Conservation (phyloP, 64 coral and sea anemone genomes). For the Stichodactyla helianthus region DNA sequence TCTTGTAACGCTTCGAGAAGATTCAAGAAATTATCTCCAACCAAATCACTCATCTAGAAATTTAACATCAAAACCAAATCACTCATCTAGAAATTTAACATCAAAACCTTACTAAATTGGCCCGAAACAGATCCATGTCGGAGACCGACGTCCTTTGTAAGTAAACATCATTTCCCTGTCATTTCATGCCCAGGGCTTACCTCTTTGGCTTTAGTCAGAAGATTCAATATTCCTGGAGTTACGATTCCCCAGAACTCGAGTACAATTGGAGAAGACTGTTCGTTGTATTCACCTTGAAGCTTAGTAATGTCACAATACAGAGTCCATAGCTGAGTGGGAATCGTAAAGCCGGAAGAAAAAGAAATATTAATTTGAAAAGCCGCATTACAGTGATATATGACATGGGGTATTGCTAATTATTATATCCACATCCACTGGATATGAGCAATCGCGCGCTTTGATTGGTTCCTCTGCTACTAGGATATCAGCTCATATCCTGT, state of each 20-base stretch:
- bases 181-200: constrained; percentile 19
- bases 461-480: too few relatives aligned
- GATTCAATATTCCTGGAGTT: constrained; percentile 77
- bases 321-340: constrained; percentile 64
- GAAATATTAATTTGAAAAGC: not conserved
- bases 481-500: too few relatives aligned
- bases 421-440: too few relatives aligned
- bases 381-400: too few relatives aligned
- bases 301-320: constrained; percentile 86
- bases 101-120: not conserved
- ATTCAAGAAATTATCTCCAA: constrained; percentile 80
- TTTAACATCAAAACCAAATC: constrained; percentile 33
- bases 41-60: constrained; percentile 60
- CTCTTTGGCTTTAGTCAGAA: constrained; percentile 75
- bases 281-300: constrained; percentile 58
- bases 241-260: constrained; percentile 95
- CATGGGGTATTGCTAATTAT: too few relatives aligned
- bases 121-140: not conserved
- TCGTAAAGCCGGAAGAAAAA: not conserved
- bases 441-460: too few relatives aligned
- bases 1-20: constrained; percentile 85
- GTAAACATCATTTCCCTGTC: not conserved
- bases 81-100: constrained; percentile 48
- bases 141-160: not conserved
- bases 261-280: constrained; percentile 63